A percentile compares a stretch with the other conserved stretches of the same genome.
Evolutionary conservation across 2,888 invertebrate genomes (phyloP).

Genomic region (Melanostoma mellinum): DNA sequence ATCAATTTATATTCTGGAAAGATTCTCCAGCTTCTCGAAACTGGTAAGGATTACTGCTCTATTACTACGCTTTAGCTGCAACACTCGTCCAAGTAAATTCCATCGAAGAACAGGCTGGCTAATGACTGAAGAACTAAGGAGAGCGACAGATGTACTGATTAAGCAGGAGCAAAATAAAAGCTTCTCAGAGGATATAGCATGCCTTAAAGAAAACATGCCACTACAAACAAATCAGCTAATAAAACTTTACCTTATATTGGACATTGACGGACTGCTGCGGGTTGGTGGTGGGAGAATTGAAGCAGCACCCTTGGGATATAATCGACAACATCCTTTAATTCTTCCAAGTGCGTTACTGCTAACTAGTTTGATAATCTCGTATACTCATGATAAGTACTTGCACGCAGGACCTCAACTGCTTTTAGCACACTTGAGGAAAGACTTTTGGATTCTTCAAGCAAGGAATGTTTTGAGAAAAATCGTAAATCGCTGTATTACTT

Average conservation of each 20-base stretch:
- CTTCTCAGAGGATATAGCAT: conserved; percentile 38
- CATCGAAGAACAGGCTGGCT: conserved; percentile 15
- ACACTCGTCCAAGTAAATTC: background rate
- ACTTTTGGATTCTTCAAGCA: conserved; percentile 5
- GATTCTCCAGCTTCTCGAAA: conserved; percentile 30
- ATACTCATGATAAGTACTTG: conserved; percentile 5
- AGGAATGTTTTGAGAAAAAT: conserved; percentile 15
- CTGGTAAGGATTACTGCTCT: conserved; percentile 37
- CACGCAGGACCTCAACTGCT: conserved; percentile 5
- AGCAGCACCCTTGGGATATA: conserved; percentile 6
- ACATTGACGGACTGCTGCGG: conserved; percentile 4
- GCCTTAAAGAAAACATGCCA: background rate
- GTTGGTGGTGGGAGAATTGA: conserved; percentile 6
- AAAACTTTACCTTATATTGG: conserved; percentile 12
- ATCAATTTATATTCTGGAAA: conserved; percentile 12
- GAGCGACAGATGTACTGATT: conserved; percentile 30
- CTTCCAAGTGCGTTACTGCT: background rate
- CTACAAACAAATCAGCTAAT: conserved; percentile 1
- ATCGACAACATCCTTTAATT: background rate
- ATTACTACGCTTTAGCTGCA: conserved; percentile 36
- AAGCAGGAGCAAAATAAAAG: conserved; percentile 39
- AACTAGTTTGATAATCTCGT: background rate
- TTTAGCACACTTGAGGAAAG: background rate
- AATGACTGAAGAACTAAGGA: conserved; percentile 30
- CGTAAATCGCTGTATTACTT: background rate